Evolutionary conservation across 2,888 invertebrate genomes (phyloP).

Genomic region (Strigamia maritima): DNA sequence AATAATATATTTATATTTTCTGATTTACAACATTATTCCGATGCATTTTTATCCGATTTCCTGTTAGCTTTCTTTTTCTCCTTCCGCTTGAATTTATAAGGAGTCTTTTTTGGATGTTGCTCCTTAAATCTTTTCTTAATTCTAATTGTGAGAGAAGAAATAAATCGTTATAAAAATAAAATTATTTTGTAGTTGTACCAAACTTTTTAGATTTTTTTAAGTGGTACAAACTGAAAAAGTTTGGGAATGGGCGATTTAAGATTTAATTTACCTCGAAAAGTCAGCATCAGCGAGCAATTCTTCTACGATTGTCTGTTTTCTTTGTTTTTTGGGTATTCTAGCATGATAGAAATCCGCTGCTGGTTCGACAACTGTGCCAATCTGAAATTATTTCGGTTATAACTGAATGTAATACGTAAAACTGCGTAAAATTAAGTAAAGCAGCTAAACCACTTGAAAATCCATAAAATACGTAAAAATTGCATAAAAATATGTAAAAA

Average conservation of each 20-base stretch:
- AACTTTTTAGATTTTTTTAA: too few species aligned
- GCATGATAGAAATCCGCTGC: slow-evolving; percentile 81
- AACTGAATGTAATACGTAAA: neutral
- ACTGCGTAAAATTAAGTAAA: too few species aligned
- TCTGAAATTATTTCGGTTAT: slow-evolving; percentile 48
- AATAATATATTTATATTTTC: too few species aligned
- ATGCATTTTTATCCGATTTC: too few species aligned
- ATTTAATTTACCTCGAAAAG: slow-evolving; percentile 56
- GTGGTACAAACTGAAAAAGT: too few species aligned
- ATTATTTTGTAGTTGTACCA: neutral
- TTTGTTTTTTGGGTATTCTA: slow-evolving; percentile 76
- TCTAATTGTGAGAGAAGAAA: neutral
- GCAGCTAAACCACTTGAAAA: neutral
- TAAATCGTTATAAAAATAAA: neutral
- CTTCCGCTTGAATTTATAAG: too few species aligned
- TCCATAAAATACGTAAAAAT: too few species aligned
- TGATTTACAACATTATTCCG: too few species aligned
- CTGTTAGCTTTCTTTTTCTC: too few species aligned
- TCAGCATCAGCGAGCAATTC: slow-evolving; percentile 86
- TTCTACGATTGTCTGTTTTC: slow-evolving; percentile 87
- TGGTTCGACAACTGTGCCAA: slow-evolving; percentile 67
- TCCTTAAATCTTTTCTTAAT: neutral
- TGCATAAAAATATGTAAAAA: too few species aligned
- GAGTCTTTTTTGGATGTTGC: neutral
- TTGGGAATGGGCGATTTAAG: too few species aligned